Evolutionary conservation across 2,888 invertebrate genomes (phyloP).

Genomic region (Adelphocoris suturalis): DNA sequence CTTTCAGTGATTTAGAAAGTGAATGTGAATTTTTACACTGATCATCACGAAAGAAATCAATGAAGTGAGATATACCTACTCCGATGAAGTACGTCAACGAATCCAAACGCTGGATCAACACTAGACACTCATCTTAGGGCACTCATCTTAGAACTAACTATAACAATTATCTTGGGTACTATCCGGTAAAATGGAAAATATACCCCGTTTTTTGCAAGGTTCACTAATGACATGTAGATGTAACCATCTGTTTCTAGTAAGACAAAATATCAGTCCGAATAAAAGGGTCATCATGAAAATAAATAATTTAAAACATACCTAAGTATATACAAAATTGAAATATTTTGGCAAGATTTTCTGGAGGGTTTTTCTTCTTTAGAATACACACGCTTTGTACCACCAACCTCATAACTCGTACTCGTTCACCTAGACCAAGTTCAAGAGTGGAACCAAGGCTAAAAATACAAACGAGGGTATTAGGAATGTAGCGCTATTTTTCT

Average conservation of each 20-base stretch:
- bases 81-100: neutral
- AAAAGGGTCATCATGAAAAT: neutral
- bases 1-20: neutral
- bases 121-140: too few species aligned
- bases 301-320: slow-evolving; percentile 55
- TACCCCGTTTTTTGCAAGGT: neutral
- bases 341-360: slow-evolving; percentile 58
- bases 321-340: slow-evolving; percentile 54
- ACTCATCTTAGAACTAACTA: neutral
- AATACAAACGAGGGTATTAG: neutral
- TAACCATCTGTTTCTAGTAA: neutral
- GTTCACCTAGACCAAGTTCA: neutral
- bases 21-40: neutral
- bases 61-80: neutral
- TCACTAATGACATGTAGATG: neutral
- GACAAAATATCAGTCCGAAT: slow-evolving; percentile 43
- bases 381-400: slow-evolving; percentile 46
- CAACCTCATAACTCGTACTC: neutral
- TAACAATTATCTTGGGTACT: neutral
- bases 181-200: neutral
- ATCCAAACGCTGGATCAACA: neutral
- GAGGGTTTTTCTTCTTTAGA: slow-evolving; percentile 28
- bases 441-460: neutral
- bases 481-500: slow-evolving; percentile 17
- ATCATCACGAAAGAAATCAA: neutral